A percentile compares a stretch with the other conserved stretches of the same genome.
phyloP scores from a whole-genome alignment of 2,888 invertebrate species.

The Carterocephalus palaemon region DNA sequence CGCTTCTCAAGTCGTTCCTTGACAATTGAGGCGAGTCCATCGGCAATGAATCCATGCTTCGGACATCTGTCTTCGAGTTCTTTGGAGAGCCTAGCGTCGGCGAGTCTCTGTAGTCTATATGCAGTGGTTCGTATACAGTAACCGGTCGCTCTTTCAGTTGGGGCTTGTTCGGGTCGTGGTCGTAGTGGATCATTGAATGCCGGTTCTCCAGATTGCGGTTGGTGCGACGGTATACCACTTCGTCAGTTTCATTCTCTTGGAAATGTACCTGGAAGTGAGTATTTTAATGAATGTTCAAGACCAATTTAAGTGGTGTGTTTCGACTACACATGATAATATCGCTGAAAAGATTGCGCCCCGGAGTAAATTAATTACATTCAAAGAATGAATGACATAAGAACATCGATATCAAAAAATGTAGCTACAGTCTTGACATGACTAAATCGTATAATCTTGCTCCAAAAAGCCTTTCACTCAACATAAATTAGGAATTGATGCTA shows the following conservation, averaged over 20 bases:
- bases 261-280: conserved; percentile 59
- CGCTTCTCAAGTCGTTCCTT: conserved; percentile 60
- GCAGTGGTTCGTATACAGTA: conserved; percentile 69
- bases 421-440: too few relatives aligned
- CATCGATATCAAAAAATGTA: too few relatives aligned
- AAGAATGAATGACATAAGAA: too few relatives aligned
- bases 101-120: conserved; percentile 67
- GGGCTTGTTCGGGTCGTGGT: conserved; percentile 64
- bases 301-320: too few relatives aligned
- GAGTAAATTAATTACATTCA: too few relatives aligned
- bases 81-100: conserved; percentile 67
- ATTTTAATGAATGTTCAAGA: too few relatives aligned
- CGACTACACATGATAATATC: too few relatives aligned
- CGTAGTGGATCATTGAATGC: conserved; percentile 75
- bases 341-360: too few relatives aligned
- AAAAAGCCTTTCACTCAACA: too few relatives aligned
- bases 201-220: conserved; percentile 67
- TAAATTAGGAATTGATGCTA: too few relatives aligned
- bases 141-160: conserved; percentile 65
- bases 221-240: conserved; percentile 63
- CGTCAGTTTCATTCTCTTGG: conserved; percentile 57
- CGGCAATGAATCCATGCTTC: conserved; percentile 67
- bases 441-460: too few relatives aligned
- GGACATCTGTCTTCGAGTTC: conserved; percentile 59
- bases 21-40: conserved; percentile 70